These are phyloP conservation scores for Saturnia pavonia DNA, from an alignment of 2,888 invertebrate genomes.

Conservation along the genomic window DNA sequence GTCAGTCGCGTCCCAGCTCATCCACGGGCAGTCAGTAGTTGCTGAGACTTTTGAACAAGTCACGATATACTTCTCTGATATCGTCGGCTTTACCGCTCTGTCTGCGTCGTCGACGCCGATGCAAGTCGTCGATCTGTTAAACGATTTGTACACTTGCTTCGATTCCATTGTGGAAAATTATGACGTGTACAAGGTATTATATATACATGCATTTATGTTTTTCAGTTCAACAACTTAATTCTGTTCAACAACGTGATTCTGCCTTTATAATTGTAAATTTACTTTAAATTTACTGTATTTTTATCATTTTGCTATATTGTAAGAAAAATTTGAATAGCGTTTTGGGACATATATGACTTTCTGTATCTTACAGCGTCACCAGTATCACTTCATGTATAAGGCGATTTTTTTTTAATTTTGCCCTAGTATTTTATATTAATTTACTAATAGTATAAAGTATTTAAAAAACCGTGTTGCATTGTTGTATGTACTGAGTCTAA, in stretches of 20 bases:
- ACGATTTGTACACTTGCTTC: constrained; percentile 98
- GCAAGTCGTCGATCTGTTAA: constrained; percentile 96
- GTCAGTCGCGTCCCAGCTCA: constrained; percentile 94
- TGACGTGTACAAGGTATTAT: constrained; percentile 94
- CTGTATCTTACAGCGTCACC: too few relatives aligned
- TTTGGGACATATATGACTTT: background rate
- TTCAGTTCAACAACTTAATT: background rate
- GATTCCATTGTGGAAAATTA: constrained; percentile 98
- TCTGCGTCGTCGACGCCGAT: constrained; percentile 95
- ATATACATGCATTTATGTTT: background rate
- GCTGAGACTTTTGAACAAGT: constrained; percentile 96
- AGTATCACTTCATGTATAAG: too few relatives aligned
- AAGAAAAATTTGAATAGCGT: background rate
- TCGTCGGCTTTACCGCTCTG: constrained; percentile 94
- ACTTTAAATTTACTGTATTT: background rate
- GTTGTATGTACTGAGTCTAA: too few relatives aligned
- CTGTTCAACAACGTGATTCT: background rate
- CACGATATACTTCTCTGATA: constrained; percentile 96
- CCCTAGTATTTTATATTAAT: too few relatives aligned
- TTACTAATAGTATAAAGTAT: too few relatives aligned
- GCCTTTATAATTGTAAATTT: background rate
- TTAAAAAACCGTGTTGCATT: too few relatives aligned
- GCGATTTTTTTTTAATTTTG: too few relatives aligned
- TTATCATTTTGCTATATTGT: background rate
- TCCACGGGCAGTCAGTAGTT: constrained; percentile 93